These are phyloP conservation scores for Phengaris alcon DNA, from an alignment of 2,888 invertebrate species.

Conservation along the genomic window DNA sequence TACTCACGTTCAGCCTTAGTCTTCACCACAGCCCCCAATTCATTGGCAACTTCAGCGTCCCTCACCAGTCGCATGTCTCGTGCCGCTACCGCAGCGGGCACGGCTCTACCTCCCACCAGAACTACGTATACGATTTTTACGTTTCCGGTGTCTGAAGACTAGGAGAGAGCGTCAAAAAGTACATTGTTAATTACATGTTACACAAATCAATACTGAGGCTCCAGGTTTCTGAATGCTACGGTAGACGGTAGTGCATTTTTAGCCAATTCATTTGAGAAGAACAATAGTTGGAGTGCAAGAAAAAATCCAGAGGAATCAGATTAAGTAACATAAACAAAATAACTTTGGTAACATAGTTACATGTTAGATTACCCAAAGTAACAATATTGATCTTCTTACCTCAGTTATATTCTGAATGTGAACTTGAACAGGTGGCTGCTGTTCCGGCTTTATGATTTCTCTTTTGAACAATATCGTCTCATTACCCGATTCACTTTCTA, in stretches of 20 bases:
- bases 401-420: constrained; percentile 83
- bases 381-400: constrained; percentile 50
- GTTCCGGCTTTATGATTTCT: constrained; percentile 71
- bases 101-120: constrained; percentile 87
- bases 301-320: no score
- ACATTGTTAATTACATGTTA: no score
- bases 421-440: constrained; percentile 81
- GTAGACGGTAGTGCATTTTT: no score
- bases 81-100: constrained; percentile 88
- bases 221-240: no score
- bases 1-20: constrained; percentile 92
- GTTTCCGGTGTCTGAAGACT: constrained; percentile 75
- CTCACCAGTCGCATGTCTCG: constrained; percentile 90
- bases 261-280: no score
- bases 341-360: background rate
- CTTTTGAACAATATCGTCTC: constrained; percentile 65
- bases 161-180: constrained; percentile 10
- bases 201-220: no score
- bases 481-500: constrained; percentile 61
- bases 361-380: background rate
- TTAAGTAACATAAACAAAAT: background rate
- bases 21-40: constrained; percentile 86
- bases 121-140: constrained; percentile 89
- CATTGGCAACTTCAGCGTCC: constrained; percentile 85
- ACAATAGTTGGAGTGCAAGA: no score